A percentile compares a stretch with the other conserved stretches of the same genome.
Evolutionary conservation across 2,113 vertebrate genomes (phyloP).

Genomic region (Emydura subglobosa): DNA sequence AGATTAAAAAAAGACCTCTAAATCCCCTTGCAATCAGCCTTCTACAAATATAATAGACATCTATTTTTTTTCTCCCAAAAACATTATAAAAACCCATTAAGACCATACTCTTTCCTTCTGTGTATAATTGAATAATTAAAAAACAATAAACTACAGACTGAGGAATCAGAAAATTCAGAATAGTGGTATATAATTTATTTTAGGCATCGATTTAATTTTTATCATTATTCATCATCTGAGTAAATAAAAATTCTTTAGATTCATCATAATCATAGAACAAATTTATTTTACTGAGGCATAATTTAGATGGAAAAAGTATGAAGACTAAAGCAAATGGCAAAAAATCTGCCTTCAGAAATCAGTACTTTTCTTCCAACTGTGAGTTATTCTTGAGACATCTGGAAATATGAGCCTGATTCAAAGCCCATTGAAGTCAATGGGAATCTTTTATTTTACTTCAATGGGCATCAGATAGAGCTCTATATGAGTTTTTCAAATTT

Average conservation of each 20-base stretch:
- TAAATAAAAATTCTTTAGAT: neutral
- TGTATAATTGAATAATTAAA: conserved; percentile 6
- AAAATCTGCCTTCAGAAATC: neutral
- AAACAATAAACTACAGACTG: neutral
- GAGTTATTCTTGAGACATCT: neutral
- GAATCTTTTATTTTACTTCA: neutral
- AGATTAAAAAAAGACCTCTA: neutral
- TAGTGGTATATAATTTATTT: neutral
- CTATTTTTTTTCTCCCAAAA: neutral
- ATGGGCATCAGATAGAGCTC: neutral
- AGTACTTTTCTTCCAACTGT: neutral
- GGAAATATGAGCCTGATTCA: accelerated
- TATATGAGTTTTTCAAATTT: conserved; percentile 1
- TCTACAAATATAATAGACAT: neutral
- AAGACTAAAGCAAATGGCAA: neutral
- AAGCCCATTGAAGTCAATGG: neutral
- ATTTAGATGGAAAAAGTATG: neutral
- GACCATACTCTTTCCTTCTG: neutral
- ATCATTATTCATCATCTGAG: neutral
- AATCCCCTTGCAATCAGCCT: neutral
- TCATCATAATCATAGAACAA: neutral
- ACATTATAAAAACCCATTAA: neutral
- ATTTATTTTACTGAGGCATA: neutral
- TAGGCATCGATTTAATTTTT: neutral
- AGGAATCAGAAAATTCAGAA: neutral